Percentiles rank a stretch among this genome's conserved stretches.
These are phyloP conservation scores for Andrena dorsata DNA, from an alignment of 2,888 invertebrate genomes.

Conservation along the genomic window DNA sequence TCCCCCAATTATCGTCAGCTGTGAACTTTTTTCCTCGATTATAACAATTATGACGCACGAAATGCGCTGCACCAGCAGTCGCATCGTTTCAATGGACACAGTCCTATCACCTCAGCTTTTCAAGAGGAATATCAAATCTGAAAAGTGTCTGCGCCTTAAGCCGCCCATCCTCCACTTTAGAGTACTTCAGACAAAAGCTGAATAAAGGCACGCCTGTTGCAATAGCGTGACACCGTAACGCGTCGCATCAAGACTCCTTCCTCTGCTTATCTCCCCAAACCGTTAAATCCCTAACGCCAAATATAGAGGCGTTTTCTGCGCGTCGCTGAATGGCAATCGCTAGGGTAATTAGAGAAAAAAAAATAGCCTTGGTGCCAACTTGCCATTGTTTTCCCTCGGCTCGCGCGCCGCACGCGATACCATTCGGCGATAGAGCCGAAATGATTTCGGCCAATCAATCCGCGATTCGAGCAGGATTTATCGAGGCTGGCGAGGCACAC, in stretches of 20 bases:
- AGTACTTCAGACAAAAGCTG: too few species aligned
- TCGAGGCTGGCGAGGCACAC: neutral
- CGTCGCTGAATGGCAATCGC: conserved; percentile 8
- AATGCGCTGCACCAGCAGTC: too few species aligned
- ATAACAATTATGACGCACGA: too few species aligned
- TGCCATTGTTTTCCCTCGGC: neutral
- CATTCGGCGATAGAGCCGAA: neutral
- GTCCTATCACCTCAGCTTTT: too few species aligned
- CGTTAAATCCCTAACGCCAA: neutral
- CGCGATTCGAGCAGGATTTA: conserved; percentile 10
- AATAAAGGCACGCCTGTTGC: neutral
- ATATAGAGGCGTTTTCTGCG: neutral
- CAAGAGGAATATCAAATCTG: too few species aligned
- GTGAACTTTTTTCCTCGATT: too few species aligned
- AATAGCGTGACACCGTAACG: neutral
- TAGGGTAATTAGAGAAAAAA: neutral
- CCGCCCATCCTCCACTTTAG: too few species aligned
- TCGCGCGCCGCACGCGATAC: neutral
- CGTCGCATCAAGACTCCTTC: neutral
- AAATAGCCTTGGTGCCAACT: neutral
- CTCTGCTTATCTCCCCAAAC: neutral
- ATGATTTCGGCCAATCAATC: conserved; percentile 3
- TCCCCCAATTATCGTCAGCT: too few species aligned
- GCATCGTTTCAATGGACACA: too few species aligned
- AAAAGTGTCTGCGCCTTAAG: too few species aligned